phyloP scores from a whole-genome alignment of 2,113 vertebrate genomes.

The Nothocercus nigrocapillus region DNA sequence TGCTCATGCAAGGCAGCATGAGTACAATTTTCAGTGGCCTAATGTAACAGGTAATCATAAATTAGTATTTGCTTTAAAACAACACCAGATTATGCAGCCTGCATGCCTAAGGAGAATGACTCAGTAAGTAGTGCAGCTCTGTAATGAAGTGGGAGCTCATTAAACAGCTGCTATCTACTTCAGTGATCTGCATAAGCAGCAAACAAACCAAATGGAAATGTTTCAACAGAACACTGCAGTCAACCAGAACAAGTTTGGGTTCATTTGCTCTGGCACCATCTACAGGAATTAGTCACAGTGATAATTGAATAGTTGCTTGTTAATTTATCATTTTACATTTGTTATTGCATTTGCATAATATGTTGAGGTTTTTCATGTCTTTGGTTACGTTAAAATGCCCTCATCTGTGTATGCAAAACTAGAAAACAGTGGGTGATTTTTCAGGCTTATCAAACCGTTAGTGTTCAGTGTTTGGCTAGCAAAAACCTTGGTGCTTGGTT shows the following conservation, averaged over 20 bases:
- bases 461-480: neutral
- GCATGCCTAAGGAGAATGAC: conserved; percentile 75
- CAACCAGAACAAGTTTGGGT: conserved; percentile 80
- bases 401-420: conserved; percentile 25
- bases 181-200: conserved; percentile 61
- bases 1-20: conserved; percentile 63
- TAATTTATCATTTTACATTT: conserved; percentile 83
- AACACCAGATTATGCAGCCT: conserved; percentile 71
- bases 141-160: conserved; percentile 83
- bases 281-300: conserved; percentile 79
- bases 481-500: neutral
- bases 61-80: conserved; percentile 86
- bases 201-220: conserved; percentile 79
- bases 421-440: conserved; percentile 12
- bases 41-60: conserved; percentile 88
- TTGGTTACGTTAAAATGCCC: conserved; percentile 47
- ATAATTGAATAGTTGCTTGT: conserved; percentile 79
- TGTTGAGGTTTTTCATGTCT: conserved; percentile 40
- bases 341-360: conserved; percentile 74
- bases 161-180: conserved; percentile 80
- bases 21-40: conserved; percentile 81
- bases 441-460: conserved; percentile 19
- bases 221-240: conserved; percentile 75
- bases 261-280: conserved; percentile 77
- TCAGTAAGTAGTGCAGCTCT: conserved; percentile 59